Evolutionary conservation across 2,888 invertebrate genomes (phyloP), one percentile per base, ranked within the genome.

Genomic region (Chorisops tibialis): DNA sequence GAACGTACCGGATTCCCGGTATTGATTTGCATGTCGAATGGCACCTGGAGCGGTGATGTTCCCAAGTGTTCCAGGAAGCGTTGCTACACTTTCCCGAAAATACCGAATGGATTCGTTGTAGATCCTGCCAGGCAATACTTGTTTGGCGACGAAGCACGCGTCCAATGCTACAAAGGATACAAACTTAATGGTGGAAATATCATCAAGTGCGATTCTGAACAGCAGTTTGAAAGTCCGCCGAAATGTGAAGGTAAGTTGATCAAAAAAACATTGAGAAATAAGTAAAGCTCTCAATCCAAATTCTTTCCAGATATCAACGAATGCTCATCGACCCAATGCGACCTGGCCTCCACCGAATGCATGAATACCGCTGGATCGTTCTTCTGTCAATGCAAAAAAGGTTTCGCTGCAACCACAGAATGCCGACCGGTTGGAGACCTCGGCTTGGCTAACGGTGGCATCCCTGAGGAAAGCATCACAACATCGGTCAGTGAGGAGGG

Each of bases 21-120:
- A 3, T 84, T 95, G 43, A 84, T 93, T 38, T 96, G 95, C 75
- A 94, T 94, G 93, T 94, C 93, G 72, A 94, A 95, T 72, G 95
- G 95, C 54, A 93, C 94, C 9, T 96, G 95, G 95, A 94, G 94
- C 63, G 93, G 92, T 63, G 87, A 90, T 68, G 92, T 94, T 4
- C 95, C 95, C 1, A 86, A 87, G 4, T 95, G 95, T 76, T 85
- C 91, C 37, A 85, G 93, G 80, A 79, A 79, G 62, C 74, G 75
- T 11, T 79, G 79, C 66, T 72, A 71, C 52, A 75, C 82, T 80
- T 86, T 91, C 72, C 93, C 93, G 0, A 85, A 86, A 73, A 89
- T 95, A 65, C 86, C 87, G 70, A 94, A 94, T 72, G 95, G 95
- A 16, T 93, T 91, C 70, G 85, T 95, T 45, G 88, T 91, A 19